Conservation (phyloP, 2,113 vertebrate species). For the Calidris pygmaea region DNA sequence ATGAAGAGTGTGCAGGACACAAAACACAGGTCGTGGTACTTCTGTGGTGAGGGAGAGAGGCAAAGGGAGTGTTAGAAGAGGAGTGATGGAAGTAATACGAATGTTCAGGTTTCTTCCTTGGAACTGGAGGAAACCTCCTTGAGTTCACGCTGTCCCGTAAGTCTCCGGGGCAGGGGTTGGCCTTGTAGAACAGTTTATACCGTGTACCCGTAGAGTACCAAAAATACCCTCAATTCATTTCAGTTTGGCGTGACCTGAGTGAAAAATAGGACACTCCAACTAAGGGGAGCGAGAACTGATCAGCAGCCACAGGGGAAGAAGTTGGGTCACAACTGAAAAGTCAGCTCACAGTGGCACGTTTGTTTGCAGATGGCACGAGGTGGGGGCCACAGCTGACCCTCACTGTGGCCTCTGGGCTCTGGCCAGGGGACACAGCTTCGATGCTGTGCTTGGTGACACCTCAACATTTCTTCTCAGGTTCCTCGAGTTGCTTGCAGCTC, state of each 20-base stretch:
- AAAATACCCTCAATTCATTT: accelerated
- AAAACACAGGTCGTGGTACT: neutral
- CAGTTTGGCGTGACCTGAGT: neutral
- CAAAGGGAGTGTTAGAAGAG: neutral
- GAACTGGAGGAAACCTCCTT: neutral
- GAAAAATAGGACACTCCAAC: neutral
- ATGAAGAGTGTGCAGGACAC: neutral
- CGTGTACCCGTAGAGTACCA: neutral
- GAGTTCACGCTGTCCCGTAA: neutral
- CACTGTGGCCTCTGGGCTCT: neutral
- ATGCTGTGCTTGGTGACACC: neutral
- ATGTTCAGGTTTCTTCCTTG: neutral
- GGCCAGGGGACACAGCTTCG: neutral
- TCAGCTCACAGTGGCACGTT: no score
- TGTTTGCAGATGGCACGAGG: accelerated
- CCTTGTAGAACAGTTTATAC: neutral
- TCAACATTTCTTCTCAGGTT: neutral
- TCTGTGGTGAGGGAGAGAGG: neutral
- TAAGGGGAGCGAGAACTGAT: neutral
- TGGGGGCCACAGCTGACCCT: neutral
- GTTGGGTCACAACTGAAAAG: neutral
- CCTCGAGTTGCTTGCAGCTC: neutral
- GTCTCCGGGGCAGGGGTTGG: neutral
- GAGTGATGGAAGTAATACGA: accelerated
- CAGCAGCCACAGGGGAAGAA: accelerated